Evolutionary conservation across 2,797 vertebrate genomes (phyloP).

Genomic region (Sparus aurata): DNA sequence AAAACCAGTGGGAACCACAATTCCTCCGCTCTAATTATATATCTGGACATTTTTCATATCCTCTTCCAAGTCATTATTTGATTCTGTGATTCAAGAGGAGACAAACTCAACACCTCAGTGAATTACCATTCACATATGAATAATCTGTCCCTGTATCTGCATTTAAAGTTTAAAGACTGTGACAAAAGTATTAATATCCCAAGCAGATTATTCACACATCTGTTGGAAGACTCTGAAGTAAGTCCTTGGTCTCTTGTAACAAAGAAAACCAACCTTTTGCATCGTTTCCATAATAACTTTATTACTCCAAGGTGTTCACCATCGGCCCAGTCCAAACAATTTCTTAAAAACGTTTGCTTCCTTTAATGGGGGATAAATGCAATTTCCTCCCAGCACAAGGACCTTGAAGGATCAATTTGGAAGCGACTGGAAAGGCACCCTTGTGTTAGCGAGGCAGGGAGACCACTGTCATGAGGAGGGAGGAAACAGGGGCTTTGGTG

Average conservation of each 20-base stretch:
- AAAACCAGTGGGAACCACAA: not conserved
- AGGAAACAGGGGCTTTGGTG: slow-evolving; percentile 34
- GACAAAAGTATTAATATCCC: slow-evolving; percentile 6
- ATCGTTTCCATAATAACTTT: slow-evolving; percentile 55
- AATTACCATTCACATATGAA: slow-evolving; percentile 13
- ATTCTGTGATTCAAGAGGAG: slow-evolving; percentile 3
- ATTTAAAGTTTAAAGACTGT: slow-evolving; percentile 19
- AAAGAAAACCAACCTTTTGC: slow-evolving; percentile 36
- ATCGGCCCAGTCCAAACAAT: slow-evolving; percentile 37
- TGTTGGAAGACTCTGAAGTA: slow-evolving; percentile 18
- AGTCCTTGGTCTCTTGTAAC: slow-evolving; percentile 29
- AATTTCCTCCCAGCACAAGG: slow-evolving; percentile 63
- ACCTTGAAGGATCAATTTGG: slow-evolving; percentile 76
- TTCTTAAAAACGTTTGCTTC: slow-evolving; percentile 50
- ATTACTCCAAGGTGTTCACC: slow-evolving; percentile 37
- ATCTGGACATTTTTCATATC: not conserved
- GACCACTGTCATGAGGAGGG: slow-evolving; percentile 23
- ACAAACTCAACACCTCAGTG: slow-evolving; percentile 1
- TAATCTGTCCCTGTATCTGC: slow-evolving; percentile 10
- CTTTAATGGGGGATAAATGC: slow-evolving; percentile 65
- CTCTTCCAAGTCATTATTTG: slow-evolving; percentile 4
- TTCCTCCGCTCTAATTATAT: not conserved
- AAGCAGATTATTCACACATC: slow-evolving; percentile 33
- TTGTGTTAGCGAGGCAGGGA: slow-evolving; percentile 40
- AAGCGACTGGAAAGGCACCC: slow-evolving; percentile 55